A percentile compares a stretch with the other conserved stretches of the same genome.
Evolutionary conservation across 2,797 vertebrate genomes (phyloP).

Genomic region (Lophura swinhoii): DNA sequence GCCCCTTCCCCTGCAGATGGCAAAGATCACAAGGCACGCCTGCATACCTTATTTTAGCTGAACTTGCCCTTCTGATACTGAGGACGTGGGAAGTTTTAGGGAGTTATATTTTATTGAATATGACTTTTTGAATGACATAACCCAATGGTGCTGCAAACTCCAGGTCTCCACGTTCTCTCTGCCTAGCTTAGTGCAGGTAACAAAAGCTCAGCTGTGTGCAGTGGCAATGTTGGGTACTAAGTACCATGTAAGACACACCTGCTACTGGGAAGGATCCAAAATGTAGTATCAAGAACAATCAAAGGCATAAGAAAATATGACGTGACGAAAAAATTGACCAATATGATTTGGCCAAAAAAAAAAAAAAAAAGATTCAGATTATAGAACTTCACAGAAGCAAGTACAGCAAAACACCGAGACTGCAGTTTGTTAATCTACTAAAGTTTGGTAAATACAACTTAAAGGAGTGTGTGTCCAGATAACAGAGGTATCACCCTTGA

Average conservation of each 20-base stretch:
- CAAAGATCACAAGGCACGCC: neutral
- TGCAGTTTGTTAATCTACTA: neutral
- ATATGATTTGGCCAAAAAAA: neutral
- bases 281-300: neutral
- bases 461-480: neutral
- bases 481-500: neutral
- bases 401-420: neutral
- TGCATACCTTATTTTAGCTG: neutral
- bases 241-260: fast-evolving
- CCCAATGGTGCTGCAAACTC: neutral
- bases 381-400: neutral
- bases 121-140: neutral
- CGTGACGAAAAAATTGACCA: neutral
- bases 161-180: neutral
- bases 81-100: neutral
- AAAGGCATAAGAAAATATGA: neutral
- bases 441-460: neutral
- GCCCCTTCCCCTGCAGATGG: neutral
- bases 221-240: fast-evolving
- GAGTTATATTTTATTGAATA: neutral
- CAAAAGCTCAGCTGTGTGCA: neutral
- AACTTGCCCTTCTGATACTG: neutral
- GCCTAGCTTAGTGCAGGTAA: neutral
- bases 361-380: neutral
- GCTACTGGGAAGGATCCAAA: neutral